A percentile compares a stretch with the other conserved stretches of the same genome.
Conservation (phyloP, 2,888 invertebrate species). For the Parthenolecanium corni region DNA sequence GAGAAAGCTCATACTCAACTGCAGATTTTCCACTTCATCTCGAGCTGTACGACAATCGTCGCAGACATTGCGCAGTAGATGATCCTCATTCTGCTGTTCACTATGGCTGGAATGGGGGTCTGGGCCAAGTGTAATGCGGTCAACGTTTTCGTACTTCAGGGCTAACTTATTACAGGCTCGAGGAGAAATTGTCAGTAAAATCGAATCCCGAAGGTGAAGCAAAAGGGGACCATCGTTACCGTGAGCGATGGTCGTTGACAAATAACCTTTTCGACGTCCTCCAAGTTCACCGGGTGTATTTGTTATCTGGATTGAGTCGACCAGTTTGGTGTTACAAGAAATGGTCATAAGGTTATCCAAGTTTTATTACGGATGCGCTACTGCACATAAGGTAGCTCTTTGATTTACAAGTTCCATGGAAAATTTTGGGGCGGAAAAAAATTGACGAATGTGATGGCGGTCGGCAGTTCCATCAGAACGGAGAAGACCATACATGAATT, state of each 20-base stretch:
- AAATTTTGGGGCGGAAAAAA: too few relatives aligned
- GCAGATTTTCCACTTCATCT: background rate
- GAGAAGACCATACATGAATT: too few relatives aligned
- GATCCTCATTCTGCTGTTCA: background rate
- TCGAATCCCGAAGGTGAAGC: background rate
- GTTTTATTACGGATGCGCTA: too few relatives aligned
- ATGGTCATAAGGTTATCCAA: too few relatives aligned
- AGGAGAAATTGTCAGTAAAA: constrained; percentile 9
- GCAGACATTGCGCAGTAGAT: background rate
- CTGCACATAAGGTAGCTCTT: too few relatives aligned
- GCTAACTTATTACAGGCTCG: constrained; percentile 3
- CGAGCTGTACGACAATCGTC: background rate
- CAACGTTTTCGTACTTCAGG: constrained; percentile 10
- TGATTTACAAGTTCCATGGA: too few relatives aligned
- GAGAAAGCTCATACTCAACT: background rate
- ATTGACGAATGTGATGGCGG: too few relatives aligned
- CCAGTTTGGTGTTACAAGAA: constrained; percentile 8
- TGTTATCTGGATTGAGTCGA: background rate
- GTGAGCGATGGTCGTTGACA: background rate
- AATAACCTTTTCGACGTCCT: background rate
- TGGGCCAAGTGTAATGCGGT: constrained; percentile 5
- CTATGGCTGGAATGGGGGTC: background rate
- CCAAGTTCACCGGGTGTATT: background rate
- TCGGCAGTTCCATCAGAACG: too few relatives aligned
- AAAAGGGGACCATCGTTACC: background rate